Evolutionary conservation across 2,797 vertebrate genomes (phyloP), one percentile per base, ranked within the genome.

Genomic region (Myoxocephalus aenaeus): DNA sequence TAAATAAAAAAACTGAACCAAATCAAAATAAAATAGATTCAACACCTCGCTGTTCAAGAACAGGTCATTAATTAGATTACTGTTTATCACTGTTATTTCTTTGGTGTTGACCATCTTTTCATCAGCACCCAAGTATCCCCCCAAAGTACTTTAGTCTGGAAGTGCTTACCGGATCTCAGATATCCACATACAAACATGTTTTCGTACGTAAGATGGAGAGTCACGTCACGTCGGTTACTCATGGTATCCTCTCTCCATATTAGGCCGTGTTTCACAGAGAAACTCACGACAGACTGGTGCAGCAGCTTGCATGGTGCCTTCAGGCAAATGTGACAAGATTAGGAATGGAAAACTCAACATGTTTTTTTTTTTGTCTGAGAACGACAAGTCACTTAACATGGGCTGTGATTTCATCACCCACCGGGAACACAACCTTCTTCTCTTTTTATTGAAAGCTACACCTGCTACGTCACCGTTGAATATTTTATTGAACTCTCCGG

Each of bases 261-360:
- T 14, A 54, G 15, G 59, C 48, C 53, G 13, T 32, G 34, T 42
- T 36, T 76, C 53, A 48, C 67, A 66, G 40, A 59, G 73, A 73
- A 68, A 51, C 67, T 65, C 27, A 27, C 40, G 17, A 67, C 73
- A 85, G 79, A 70, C 77, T 75, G 75, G 67, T 38, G 75, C 70
- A 85, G 79, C 84, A 90, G 88, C 79, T 87, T 86, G 82, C 76
- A 34, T 40, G 38, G 46, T 46, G 65, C 79, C 81, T 58, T 65
- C 7, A 13, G 73, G 77, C 68, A 71, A 84, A 82, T 59, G 73
- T 82, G 81, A 80, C 75, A 58, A 64, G 64, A 86, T n/a, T 62
- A 86, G 79, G 65, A 38, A 70, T 72, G 73, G 69, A 77, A 70
- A 68, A 78, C 80, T 79, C 59, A 74, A 77, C 80, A 74, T 81